Evolutionary conservation across 2,888 invertebrate genomes (phyloP), one percentile per base, ranked within the genome.

Genomic region (Kuschelorhynchus macadamiae): DNA sequence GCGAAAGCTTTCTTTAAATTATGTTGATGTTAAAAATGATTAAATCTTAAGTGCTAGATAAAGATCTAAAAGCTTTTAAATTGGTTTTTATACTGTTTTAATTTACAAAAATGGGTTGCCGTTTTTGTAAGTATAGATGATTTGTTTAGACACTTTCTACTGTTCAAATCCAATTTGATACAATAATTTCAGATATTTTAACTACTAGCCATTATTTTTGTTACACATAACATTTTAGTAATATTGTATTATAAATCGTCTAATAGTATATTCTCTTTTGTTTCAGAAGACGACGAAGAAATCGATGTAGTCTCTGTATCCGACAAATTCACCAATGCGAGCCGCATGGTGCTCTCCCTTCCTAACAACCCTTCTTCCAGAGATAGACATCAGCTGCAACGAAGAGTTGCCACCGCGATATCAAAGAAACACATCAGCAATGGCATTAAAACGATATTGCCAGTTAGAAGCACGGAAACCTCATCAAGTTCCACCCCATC

Each of bases 261-360:
- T 59, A 17, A 59, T 41, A 1, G 1, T 42, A 17, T 25, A 69
- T 74, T 70, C 75, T 75, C 71, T 75, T 71, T 85, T 87, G 85
- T 90, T 89, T 71, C 88, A 91, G 92, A 91, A 91, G 94, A 94
- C 85, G 92, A 93, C 87, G 94, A 94, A 79, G 94, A 94, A 81
- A 94, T 94, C 57, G 94, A 93, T 56, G 90, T 91, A 0, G 85
- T 91, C 72, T 89, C 89, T 70, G 89, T 88, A 67, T 78, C 79
- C 59, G 64, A 73, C 44, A 73, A 64, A 53, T 62, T 57, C 53
- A 77, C 65, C 70, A 72, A 71, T 44, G 53, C 57, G 36, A 56
- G 50, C 32, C 63, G 71, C 47, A 71, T 68, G 56, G 77, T 74
- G 12, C 72, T 85, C 71, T 84, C 85, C 0, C 81, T 92, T 52